phyloP scores from a whole-genome alignment of 2,113 vertebrate species.

The Grantiella picta region DNA sequence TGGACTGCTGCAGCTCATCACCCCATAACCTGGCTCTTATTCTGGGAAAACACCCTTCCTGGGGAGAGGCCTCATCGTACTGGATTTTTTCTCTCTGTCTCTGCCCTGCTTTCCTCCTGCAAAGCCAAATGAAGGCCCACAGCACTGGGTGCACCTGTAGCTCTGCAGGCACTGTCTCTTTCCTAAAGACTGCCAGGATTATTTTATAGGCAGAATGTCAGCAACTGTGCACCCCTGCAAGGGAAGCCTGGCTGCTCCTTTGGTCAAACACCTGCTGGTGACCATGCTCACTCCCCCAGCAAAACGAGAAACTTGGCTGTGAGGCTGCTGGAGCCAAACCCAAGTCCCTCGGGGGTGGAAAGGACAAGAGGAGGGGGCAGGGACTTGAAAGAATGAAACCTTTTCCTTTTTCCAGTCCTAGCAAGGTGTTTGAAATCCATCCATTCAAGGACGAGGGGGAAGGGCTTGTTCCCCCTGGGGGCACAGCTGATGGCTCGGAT shows the following conservation, averaged over 20 bases:
- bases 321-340: neutral
- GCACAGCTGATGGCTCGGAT: neutral
- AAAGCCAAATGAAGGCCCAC: neutral
- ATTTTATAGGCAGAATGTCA: neutral
- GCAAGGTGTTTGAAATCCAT: neutral
- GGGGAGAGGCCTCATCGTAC: neutral
- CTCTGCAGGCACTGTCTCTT: neutral
- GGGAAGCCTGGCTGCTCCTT: neutral
- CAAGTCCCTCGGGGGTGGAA: neutral
- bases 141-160: neutral
- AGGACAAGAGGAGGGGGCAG: neutral
- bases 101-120: neutral
- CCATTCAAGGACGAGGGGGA: neutral
- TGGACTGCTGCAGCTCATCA: neutral
- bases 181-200: neutral
- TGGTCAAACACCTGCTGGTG: neutral
- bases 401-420: neutral
- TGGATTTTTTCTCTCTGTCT: neutral
- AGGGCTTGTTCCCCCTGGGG: neutral
- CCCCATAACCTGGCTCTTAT: accelerated
- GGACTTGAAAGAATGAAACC: neutral
- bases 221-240: neutral
- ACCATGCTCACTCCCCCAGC: neutral
- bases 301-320: neutral
- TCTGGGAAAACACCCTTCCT: neutral